These are phyloP conservation scores for Ylistrum balloti DNA, from an alignment of 1,140 invertebrate species.

Conservation along the genomic window DNA sequence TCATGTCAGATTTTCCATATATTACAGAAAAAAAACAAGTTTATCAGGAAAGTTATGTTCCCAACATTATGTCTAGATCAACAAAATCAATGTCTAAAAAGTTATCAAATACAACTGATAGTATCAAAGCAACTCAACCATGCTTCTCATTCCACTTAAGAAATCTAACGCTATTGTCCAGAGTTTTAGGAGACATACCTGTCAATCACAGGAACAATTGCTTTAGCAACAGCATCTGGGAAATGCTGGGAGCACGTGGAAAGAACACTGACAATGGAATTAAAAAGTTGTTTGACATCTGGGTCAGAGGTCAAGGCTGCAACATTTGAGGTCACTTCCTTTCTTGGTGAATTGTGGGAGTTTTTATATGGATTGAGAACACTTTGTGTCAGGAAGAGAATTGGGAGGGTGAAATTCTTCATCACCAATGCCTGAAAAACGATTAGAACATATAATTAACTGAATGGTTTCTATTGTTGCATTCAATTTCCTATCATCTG, in stretches of 20 bases:
- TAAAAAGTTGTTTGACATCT: conserved; percentile 52
- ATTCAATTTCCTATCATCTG: too few species aligned
- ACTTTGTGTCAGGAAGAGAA: conserved; percentile 76
- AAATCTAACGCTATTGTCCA: too few species aligned
- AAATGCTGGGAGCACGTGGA: conserved; percentile 63
- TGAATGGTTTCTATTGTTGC: too few species aligned
- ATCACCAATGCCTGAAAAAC: conserved; percentile 76
- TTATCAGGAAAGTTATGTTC: too few species aligned
- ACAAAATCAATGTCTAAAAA: too few species aligned
- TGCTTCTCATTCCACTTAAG: too few species aligned
- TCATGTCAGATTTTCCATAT: too few species aligned
- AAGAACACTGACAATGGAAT: conserved; percentile 56
- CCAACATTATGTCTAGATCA: too few species aligned
- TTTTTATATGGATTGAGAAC: conserved; percentile 32
- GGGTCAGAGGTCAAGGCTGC: conserved; percentile 17
- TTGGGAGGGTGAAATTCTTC: conserved; percentile 79
- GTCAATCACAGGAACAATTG: conserved; percentile 75
- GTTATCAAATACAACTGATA: too few species aligned
- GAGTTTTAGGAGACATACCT: conserved; percentile 58
- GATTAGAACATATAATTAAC: background rate
- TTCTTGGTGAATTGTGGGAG: conserved; percentile 16
- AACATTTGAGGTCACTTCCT: conserved; percentile 22
- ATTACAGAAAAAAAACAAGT: too few species aligned
- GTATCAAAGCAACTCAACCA: too few species aligned
- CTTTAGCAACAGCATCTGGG: conserved; percentile 74